Evolutionary conservation across 2,113 vertebrate genomes (phyloP).

Genomic region (Etheostoma cragini): DNA sequence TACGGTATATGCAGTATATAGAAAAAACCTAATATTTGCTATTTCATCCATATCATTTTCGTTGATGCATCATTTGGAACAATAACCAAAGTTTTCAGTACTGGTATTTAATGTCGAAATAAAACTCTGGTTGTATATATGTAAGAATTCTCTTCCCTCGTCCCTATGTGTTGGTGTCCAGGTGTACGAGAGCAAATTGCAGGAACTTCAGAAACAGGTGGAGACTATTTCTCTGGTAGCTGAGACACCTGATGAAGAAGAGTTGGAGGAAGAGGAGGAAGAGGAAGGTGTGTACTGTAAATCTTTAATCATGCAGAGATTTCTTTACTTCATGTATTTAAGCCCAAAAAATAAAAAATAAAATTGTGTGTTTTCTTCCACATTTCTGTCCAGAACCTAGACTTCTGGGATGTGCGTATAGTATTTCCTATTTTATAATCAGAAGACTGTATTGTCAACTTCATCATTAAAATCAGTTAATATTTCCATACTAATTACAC

Average conservation of each 20-base stretch:
- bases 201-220: conserved; percentile 98
- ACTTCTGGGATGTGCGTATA: conserved; percentile 72
- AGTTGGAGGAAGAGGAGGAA: conserved; percentile 93
- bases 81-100: neutral
- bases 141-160: conserved; percentile 39
- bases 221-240: conserved; percentile 93
- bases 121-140: neutral
- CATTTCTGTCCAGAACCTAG: conserved; percentile 70
- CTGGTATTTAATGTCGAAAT: neutral
- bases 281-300: conserved; percentile 84
- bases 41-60: too few relatives aligned
- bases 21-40: neutral
- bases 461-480: conserved; percentile 33
- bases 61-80: neutral
- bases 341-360: conserved; percentile 4
- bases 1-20: neutral
- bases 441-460: conserved; percentile 25
- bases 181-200: conserved; percentile 98
- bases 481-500: conserved; percentile 50
- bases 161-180: conserved; percentile 80
- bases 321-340: neutral
- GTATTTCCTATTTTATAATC: conserved; percentile 31
- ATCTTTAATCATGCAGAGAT: neutral
- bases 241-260: conserved; percentile 94
- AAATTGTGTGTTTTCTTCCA: conserved; percentile 43